Evolutionary conservation across 2,113 vertebrate species (phyloP).

Genomic region (Ovibos moschatus): DNA sequence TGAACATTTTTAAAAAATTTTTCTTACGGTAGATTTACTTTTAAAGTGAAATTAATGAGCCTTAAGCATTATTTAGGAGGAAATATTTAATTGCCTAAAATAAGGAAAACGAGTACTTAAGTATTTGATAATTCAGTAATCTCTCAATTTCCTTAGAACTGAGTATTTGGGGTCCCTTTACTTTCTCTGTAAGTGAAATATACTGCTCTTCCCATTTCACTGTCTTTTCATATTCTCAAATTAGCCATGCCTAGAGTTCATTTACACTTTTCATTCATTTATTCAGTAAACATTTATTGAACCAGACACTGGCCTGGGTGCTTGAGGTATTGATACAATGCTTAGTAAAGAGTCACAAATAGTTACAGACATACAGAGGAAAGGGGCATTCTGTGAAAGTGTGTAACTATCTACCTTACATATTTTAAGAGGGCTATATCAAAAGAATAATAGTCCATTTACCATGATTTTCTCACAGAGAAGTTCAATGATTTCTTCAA

Average conservation of each 20-base stretch:
- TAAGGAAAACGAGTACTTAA: background rate
- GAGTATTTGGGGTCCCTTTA: background rate
- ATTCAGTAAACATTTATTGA: background rate
- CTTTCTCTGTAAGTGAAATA: background rate
- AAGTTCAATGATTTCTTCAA: background rate
- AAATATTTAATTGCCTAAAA: background rate
- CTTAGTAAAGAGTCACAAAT: background rate
- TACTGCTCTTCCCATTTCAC: slow-evolving; percentile 1
- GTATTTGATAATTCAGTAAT: background rate
- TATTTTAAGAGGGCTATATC: background rate
- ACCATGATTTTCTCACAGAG: background rate
- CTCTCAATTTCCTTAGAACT: background rate
- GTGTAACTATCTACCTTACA: background rate
- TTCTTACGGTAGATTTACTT: background rate
- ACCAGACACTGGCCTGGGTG: background rate
- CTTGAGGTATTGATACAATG: background rate
- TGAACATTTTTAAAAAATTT: background rate
- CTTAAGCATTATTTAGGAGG: background rate
- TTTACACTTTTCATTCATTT: slow-evolving; percentile 22
- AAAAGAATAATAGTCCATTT: background rate
- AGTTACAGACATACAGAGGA: background rate
- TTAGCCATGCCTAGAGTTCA: background rate
- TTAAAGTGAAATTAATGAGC: background rate
- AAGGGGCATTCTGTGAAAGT: background rate
- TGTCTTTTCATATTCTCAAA: background rate